phyloP scores from a whole-genome alignment of 2,797 vertebrate genomes.

The Ibycter americanus region DNA sequence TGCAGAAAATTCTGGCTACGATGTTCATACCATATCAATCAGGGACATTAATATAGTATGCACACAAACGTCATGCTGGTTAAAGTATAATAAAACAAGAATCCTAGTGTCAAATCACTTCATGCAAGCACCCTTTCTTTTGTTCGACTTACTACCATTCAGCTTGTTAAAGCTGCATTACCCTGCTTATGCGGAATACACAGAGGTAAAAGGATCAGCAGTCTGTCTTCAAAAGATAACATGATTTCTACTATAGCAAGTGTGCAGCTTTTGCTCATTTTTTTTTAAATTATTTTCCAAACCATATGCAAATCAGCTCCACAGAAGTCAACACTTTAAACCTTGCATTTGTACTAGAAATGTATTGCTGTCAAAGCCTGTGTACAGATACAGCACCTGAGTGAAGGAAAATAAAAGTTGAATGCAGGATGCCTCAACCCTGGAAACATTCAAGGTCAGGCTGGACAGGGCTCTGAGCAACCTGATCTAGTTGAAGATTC shows the following conservation, averaged over 20 bases:
- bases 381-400: neutral
- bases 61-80: neutral
- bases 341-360: neutral
- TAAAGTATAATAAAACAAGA: neutral
- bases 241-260: neutral
- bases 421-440: neutral
- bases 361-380: neutral
- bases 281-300: neutral
- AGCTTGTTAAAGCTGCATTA: neutral
- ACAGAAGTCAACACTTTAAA: neutral
- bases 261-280: neutral
- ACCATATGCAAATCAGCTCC: neutral
- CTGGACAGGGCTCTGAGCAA: neutral
- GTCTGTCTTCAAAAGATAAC: neutral
- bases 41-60: neutral
- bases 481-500: neutral
- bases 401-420: neutral
- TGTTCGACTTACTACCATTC: neutral
- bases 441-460: neutral
- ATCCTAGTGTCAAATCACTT: neutral
- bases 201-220: neutral
- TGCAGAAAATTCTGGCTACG: neutral
- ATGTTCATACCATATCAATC: neutral
- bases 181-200: neutral
- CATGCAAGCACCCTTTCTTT: neutral